Conservation (phyloP, 2,113 vertebrate species). For the Anolis carolinensis region DNA sequence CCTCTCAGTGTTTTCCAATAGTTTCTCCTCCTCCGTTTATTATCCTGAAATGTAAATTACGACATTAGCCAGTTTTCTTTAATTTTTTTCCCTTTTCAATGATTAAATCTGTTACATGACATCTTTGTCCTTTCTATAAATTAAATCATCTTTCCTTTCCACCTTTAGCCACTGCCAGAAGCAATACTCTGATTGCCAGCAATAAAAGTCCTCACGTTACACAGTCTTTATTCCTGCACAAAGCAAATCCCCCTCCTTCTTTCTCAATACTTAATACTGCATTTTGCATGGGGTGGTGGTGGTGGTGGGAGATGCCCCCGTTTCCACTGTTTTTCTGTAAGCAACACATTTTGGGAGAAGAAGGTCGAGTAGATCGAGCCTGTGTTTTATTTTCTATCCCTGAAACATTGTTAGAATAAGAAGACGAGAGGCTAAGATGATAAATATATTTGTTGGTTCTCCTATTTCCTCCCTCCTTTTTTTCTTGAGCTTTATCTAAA, state of each 20-base stretch:
- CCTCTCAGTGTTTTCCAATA: constrained; percentile 69
- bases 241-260: constrained; percentile 62
- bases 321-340: constrained; percentile 70
- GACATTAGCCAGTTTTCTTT: constrained; percentile 77
- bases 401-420: constrained; percentile 76
- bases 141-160: constrained; percentile 84
- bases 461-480: not conserved
- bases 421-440: constrained; percentile 75
- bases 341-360: constrained; percentile 62
- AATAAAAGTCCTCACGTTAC: constrained; percentile 72
- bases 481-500: constrained; percentile 55
- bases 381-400: constrained; percentile 73
- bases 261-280: constrained; percentile 42
- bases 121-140: constrained; percentile 87
- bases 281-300: constrained; percentile 32
- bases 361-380: constrained; percentile 19
- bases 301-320: constrained; percentile 41
- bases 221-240: constrained; percentile 75
- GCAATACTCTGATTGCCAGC: constrained; percentile 71
- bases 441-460: constrained; percentile 77
- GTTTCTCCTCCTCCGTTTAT: constrained; percentile 80
- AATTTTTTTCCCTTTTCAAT: constrained; percentile 78
- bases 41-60: constrained; percentile 85
- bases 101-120: constrained; percentile 88
- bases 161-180: constrained; percentile 78